Evolutionary conservation across 2,797 vertebrate species (phyloP), one percentile per base, ranked within the genome.

Genomic region (Falco berigora): DNA sequence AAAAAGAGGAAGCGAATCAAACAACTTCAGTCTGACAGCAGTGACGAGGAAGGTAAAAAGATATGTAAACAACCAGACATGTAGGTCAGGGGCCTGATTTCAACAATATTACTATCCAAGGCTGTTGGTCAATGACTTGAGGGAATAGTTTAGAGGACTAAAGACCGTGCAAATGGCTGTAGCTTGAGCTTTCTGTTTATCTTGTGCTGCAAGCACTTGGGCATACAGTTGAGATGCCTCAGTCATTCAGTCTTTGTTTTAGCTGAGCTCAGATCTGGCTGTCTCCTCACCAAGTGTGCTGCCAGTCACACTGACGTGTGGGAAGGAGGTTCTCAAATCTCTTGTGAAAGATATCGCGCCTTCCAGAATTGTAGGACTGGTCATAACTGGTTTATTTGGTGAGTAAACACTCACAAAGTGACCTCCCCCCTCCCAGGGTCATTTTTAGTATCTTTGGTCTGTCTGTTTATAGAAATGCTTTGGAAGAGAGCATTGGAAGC

Each of bases 1-100:
- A 99, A 98, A 85, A 99, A 98, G 97, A 98, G 99, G 74, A 98
- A 98, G 56, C 96, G 99, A 95, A 99, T 99, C 95, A 99, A 98
- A 92, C 98, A 98, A 66, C 99, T 98, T 4, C 92, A 97, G 82
- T 98, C 98, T 19, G 99, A 99, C 96, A 99, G 99, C 98, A 99
- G 99, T 14, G 99, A 99, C 14, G 99, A 99, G 74, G 99, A 99
- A 67, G 98, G 99, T 99, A 90, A 96, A 93, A 55, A 47, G 47
- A 46, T 25, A 9, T 16, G 14, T 42, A 28, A 72, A 46, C 49
- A 85, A 42, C 25, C 72, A 44, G 61, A 7, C 87, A 24, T 14
- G 46, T 30, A 22, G 79, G 34, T 42, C 56, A 88, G 74, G 58
- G 66, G 34, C 27, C 55, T 90, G 82, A 30, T 69, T 85, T 62